Percentiles rank a stretch among this genome's conserved stretches.
These are phyloP conservation scores for Charanyca ferruginea DNA, from an alignment of 2,888 invertebrate genomes.

Conservation along the genomic window DNA sequence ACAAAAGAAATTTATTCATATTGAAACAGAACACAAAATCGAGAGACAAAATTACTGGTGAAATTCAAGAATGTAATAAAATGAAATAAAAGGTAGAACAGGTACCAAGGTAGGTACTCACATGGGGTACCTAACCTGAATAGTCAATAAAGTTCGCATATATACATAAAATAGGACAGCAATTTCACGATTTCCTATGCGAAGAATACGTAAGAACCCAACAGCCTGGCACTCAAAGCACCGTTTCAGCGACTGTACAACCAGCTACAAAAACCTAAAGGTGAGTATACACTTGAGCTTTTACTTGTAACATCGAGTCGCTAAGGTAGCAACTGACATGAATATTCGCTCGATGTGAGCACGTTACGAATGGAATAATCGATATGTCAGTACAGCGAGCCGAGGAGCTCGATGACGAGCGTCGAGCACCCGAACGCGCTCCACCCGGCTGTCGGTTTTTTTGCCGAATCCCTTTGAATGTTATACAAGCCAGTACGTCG, in stretches of 20 bases:
- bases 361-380: no score
- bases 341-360: no score
- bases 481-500: no score
- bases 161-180: slow-evolving; percentile 29
- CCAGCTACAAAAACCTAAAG: slow-evolving; percentile 48
- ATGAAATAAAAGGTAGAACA: slow-evolving; percentile 4
- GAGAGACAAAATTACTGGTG: neutral
- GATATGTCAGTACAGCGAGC: no score
- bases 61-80: neutral
- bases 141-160: slow-evolving; percentile 12
- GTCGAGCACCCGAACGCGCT: no score
- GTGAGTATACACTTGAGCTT: no score
- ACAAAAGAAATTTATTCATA: neutral
- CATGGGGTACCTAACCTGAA: neutral
- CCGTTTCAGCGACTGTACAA: slow-evolving; percentile 9
- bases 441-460: no score
- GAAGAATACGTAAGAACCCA: slow-evolving; percentile 21
- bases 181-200: slow-evolving; percentile 12
- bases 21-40: neutral
- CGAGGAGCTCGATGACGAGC: no score
- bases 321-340: no score
- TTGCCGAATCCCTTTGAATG: no score
- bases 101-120: neutral
- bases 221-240: neutral
- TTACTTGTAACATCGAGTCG: no score